phyloP scores from a whole-genome alignment of 2,888 invertebrate species.

The Trypoxylon attenuatum region DNA sequence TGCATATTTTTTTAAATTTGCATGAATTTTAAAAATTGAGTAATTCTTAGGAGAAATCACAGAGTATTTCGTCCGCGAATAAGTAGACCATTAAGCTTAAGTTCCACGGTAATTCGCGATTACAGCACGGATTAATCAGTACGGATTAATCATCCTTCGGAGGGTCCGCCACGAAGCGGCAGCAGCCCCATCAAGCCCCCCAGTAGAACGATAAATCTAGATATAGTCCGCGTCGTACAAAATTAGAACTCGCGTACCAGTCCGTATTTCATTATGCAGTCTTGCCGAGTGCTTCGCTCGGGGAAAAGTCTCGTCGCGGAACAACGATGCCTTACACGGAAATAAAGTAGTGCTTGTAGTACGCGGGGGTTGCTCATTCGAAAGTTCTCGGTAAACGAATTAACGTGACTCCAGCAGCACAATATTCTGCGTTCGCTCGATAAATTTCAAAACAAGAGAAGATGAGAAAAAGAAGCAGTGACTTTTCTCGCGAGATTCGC shows the following conservation, averaged over 20 bases:
- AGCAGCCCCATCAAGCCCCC: constrained; percentile 12
- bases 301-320: not conserved
- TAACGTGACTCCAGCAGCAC: constrained; percentile 20
- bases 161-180: no score
- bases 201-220: not conserved
- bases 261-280: not conserved
- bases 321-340: constrained; percentile 9
- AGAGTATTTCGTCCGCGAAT: no score
- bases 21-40: no score
- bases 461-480: no score
- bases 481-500: constrained; percentile 4
- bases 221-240: not conserved
- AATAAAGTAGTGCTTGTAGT: constrained; percentile 2
- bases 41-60: no score
- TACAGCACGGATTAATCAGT: constrained; percentile 20
- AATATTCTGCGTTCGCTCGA: no score
- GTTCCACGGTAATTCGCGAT: no score
- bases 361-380: constrained; percentile 6
- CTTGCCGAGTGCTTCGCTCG: not conserved
- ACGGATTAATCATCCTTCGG: constrained; percentile 8
- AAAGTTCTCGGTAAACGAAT: constrained; percentile 23
- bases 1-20: no score
- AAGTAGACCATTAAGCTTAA: no score
- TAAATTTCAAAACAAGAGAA: no score
- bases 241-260: constrained; percentile 9